These are phyloP conservation scores for Lasioglossum zephyrum DNA, from an alignment of 2,888 invertebrate genomes.

Conservation along the genomic window DNA sequence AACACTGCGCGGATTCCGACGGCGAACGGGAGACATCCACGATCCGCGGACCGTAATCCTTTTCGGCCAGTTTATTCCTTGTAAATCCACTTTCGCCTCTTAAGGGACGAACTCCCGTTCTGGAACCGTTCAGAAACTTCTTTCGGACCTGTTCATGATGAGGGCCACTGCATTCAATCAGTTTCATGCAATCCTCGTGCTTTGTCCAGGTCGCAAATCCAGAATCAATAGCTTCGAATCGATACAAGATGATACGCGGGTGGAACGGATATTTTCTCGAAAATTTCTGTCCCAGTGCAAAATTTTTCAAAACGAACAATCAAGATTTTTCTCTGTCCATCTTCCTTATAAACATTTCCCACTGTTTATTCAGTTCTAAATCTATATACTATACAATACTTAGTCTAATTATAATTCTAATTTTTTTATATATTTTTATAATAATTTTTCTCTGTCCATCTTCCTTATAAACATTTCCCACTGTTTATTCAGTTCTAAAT, in stretches of 20 bases:
- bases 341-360: no score
- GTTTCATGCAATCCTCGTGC: background rate
- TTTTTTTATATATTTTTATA: no score
- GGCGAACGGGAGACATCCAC: conserved; percentile 16
- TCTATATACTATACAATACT: no score
- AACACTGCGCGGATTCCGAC: conserved; percentile 5
- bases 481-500: no score
- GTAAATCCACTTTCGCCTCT: conserved; percentile 63
- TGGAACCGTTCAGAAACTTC: conserved; percentile 54
- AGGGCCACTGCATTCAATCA: conserved; percentile 15
- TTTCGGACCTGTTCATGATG: conserved; percentile 38
- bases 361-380: no score
- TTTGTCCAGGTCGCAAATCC: background rate
- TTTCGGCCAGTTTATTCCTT: conserved; percentile 59
- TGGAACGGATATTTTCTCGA: no score
- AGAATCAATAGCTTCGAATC: background rate
- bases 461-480: no score
- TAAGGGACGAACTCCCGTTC: background rate
- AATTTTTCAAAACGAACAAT: no score
- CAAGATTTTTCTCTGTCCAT: no score
- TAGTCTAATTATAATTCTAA: no score
- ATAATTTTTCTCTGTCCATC: no score
- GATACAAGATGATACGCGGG: background rate
- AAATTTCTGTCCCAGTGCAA: no score
- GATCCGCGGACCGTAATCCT: conserved; percentile 50